A percentile compares a stretch with the other conserved stretches of the same genome.
Evolutionary conservation across 92 coral and sea anemone species (phyloP).

Genomic region (Isaurus tuberculatus): DNA sequence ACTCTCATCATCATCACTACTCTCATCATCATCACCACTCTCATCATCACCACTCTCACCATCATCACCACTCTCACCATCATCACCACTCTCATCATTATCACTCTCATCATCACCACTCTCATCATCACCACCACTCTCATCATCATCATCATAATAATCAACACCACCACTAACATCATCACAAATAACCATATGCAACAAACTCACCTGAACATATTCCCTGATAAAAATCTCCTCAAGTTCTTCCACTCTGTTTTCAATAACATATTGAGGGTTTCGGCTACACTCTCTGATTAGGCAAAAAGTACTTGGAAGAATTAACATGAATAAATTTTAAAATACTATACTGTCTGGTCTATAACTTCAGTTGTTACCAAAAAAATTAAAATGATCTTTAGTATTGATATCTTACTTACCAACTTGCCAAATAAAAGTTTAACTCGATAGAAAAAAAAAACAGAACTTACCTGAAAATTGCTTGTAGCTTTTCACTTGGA

Average conservation of each 20-base stretch:
- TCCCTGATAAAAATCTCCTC: conserved; percentile 85
- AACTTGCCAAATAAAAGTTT: background rate
- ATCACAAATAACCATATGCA: background rate
- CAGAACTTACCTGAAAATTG: conserved; percentile 75
- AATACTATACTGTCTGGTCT: background rate
- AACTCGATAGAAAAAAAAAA: background rate
- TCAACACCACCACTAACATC: background rate
- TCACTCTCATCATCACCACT: background rate
- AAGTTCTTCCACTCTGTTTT: conserved; percentile 77
- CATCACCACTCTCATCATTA: background rate
- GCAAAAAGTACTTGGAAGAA: background rate
- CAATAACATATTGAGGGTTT: conserved; percentile 85
- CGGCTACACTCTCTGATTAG: conserved; percentile 77
- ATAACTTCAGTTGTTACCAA: background rate
- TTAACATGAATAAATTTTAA: background rate
- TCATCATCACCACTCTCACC: background rate
- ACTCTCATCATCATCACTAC: background rate
- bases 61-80: background rate
- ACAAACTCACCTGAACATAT: conserved; percentile 83
- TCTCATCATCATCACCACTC: background rate
- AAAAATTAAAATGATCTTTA: too few species aligned
- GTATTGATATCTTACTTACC: background rate
- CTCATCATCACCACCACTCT: background rate
- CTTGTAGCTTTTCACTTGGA: conserved; percentile 81
- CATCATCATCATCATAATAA: background rate